A percentile compares a stretch with the other conserved stretches of the same genome.
Evolutionary conservation across 2,797 vertebrate genomes (phyloP).

Genomic region (Ispidina picta): DNA sequence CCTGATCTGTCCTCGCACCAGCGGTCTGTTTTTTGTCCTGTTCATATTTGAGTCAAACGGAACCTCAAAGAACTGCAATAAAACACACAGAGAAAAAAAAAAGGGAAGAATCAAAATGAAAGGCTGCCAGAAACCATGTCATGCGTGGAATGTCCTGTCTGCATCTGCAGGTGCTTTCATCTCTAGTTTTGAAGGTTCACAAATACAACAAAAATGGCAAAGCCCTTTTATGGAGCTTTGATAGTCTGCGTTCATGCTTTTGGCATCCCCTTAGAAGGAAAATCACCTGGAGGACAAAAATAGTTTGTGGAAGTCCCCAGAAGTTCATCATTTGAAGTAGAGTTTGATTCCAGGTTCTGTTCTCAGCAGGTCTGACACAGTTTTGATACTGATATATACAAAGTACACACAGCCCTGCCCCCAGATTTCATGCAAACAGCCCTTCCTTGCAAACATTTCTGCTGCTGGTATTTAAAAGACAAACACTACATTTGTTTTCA

Average conservation of each 20-base stretch:
- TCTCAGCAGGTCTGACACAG: background rate
- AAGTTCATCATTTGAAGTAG: background rate
- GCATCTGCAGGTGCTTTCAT: conserved; percentile 43
- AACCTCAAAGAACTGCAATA: conserved; percentile 94
- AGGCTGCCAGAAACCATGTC: conserved; percentile 7
- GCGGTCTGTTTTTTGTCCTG: conserved; percentile 96
- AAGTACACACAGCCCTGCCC: background rate
- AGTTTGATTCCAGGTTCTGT: background rate
- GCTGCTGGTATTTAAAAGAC: background rate
- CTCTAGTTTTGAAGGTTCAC: conserved; percentile 10
- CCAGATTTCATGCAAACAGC: background rate
- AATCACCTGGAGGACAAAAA: conserved; percentile 40
- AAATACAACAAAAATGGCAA: background rate
- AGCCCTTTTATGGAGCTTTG: conserved; percentile 13
- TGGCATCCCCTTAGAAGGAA: conserved; percentile 25
- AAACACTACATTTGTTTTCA: background rate
- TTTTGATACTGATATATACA: background rate
- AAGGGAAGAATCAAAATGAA: conserved; percentile 64
- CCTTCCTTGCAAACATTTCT: background rate
- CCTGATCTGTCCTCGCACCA: conserved; percentile 98
- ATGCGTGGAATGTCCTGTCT: conserved; percentile 1
- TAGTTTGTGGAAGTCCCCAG: background rate
- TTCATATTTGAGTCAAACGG: conserved; percentile 99
- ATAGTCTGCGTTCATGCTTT: background rate
- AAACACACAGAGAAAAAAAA: conserved; percentile 20